A percentile compares a stretch with the other conserved stretches of the same genome.
These are phyloP conservation scores for Sebastes glaucus DNA, from an alignment of 2,797 vertebrate species.

Conservation along the genomic window DNA sequence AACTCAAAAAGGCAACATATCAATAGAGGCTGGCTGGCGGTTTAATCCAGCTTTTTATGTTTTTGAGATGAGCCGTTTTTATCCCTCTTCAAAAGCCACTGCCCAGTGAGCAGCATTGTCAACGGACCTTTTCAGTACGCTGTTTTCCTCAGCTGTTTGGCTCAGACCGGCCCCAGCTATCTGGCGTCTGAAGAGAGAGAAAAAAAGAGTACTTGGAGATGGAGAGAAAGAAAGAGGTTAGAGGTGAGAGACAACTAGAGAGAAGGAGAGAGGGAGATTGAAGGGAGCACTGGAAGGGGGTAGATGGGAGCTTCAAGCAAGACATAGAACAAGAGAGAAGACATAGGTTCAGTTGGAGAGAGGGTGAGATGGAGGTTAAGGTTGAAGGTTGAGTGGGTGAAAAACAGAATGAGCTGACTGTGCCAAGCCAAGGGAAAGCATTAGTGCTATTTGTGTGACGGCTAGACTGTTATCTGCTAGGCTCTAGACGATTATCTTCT, in stretches of 20 bases:
- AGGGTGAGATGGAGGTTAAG: slow-evolving; percentile 42
- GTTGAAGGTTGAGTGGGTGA: slow-evolving; percentile 68
- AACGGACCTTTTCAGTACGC: slow-evolving; percentile 56
- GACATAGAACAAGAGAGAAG: slow-evolving; percentile 36
- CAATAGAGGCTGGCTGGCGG: slow-evolving; percentile 13
- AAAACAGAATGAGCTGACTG: slow-evolving; percentile 57
- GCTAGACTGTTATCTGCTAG: slow-evolving; percentile 62
- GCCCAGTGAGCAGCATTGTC: slow-evolving; percentile 53
- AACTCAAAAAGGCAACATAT: slow-evolving; percentile 27
- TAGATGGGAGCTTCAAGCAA: slow-evolving; percentile 38
- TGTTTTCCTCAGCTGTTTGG: slow-evolving; percentile 65
- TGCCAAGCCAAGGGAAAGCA: slow-evolving; percentile 54
- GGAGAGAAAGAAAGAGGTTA: slow-evolving; percentile 63
- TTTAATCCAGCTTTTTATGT: slow-evolving; percentile 51
- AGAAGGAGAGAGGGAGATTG: slow-evolving; percentile 45
- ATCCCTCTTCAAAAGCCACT: slow-evolving; percentile 53
- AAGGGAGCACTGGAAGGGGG: slow-evolving; percentile 49
- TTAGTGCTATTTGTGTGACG: slow-evolving; percentile 57
- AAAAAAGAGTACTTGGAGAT: slow-evolving; percentile 50
- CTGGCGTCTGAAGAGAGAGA: slow-evolving; percentile 56
- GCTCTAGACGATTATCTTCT: slow-evolving; percentile 62
- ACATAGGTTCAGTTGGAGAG: slow-evolving; percentile 42
- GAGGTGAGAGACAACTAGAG: slow-evolving; percentile 65
- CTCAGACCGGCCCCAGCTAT: slow-evolving; percentile 54
- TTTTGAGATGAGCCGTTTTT: slow-evolving; percentile 55